Base-by-base conservation (phyloP, 1,140 invertebrate species). In the Apis dorsata region DNA sequence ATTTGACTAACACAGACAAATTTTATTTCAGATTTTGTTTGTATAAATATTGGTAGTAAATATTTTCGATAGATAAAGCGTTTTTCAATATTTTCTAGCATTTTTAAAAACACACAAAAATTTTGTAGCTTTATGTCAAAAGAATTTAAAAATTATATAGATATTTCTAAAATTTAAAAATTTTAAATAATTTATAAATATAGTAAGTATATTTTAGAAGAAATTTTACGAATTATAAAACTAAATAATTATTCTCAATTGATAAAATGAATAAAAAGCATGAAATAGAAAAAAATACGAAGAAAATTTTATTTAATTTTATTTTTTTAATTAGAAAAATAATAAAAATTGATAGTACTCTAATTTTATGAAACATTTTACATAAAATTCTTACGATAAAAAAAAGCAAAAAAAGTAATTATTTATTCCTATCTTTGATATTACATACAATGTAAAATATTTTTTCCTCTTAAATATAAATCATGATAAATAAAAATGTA, bases 341-440 rank as follows among this genome's bases (percentile, higher is more conserved):
- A 44, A 44, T 44, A 44, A 44, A 44, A 44, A 44, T 44, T 44
- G 62, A 63, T 28, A 24, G 5, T 28, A 63, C 24, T n/a, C 21
- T 60, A n/a, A n/a, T n/a, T n/a, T n/a, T n/a, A 60, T 12, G n/a
- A n/a, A 60, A 60, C n/a, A 63, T 63, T 63, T 63, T 63, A n/a
- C 62, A 15, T 55, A 13, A 12, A 55, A 63, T 63, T 28, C 5
- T 63, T 28, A 63, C 24, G 13, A 4, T 13, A 28, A 15, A 24
- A 15, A 13, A 17, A 13, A 28, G 7, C 13, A 44, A 44, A 44
- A 44, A 44, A 44, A 8, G 62, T 7, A 13, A 63, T 28, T 63
- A 63, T 28, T 63, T 24, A 15, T 28, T 24, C 15, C 7, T 13
- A 63, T 7, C 24, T 28, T 63, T 63, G 62, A 63, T 7, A 63